A percentile compares a stretch with the other conserved stretches of the same genome.
Conservation (phyloP, 2,888 invertebrate species). For the Drosophila subquinaria region DNA sequence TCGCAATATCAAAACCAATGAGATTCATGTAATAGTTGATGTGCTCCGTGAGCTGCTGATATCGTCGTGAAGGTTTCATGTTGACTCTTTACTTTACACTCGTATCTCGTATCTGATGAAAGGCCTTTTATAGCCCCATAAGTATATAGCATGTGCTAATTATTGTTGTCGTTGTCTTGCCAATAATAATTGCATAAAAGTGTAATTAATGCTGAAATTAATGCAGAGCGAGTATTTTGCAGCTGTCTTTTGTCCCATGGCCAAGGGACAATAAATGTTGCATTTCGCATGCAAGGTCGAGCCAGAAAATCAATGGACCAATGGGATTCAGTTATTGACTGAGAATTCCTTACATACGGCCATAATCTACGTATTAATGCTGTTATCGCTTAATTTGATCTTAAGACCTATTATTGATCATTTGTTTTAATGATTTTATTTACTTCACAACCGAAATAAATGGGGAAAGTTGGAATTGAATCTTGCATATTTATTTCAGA, state of each 20-base stretch:
- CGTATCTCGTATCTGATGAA: not conserved
- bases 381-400: slow-evolving; percentile 8
- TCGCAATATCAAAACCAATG: slow-evolving; percentile 56
- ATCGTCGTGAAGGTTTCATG: slow-evolving; percentile 34
- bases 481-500: not conserved
- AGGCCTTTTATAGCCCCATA: slow-evolving; percentile 46
- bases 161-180: slow-evolving; percentile 13
- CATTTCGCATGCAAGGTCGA: slow-evolving; percentile 13
- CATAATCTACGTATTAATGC: slow-evolving; percentile 3
- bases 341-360: slow-evolving; percentile 1
- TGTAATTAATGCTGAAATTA: slow-evolving; percentile 40
- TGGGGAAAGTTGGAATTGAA: too few species aligned
- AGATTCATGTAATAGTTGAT: slow-evolving; percentile 39
- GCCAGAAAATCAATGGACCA: slow-evolving; percentile 5
- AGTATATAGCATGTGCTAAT: slow-evolving; percentile 26
- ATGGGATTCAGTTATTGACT: not conserved
- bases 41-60: slow-evolving; percentile 23
- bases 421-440: not conserved
- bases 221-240: slow-evolving; percentile 22
- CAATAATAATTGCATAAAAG: slow-evolving; percentile 26
- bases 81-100: slow-evolving; percentile 24
- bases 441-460: not conserved
- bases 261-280: not conserved
- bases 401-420: slow-evolving; percentile 6
- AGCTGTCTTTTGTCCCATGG: slow-evolving; percentile 46